phyloP scores from a whole-genome alignment of 2,888 invertebrate genomes.

The Ischnura elegans region DNA sequence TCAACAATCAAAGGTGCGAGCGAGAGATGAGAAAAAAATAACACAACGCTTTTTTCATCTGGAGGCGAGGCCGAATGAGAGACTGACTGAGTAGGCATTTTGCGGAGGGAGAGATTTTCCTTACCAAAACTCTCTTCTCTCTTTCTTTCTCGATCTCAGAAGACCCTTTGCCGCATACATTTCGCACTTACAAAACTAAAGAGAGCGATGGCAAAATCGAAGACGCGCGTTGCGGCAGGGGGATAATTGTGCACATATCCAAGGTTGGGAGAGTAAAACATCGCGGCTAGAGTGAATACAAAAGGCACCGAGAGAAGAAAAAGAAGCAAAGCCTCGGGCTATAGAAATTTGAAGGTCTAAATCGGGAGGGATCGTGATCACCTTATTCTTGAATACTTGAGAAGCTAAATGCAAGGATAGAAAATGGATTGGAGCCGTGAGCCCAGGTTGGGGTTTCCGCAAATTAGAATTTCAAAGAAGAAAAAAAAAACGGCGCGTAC shows the following conservation, averaged over 20 bases:
- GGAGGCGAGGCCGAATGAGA: background rate
- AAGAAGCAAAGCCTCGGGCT: background rate
- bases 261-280: background rate
- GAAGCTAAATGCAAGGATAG: background rate
- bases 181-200: slow-evolving; percentile 20
- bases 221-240: background rate
- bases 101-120: background rate
- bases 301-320: background rate
- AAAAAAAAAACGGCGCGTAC: background rate
- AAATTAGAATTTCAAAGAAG: slow-evolving; percentile 10
- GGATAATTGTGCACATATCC: background rate
- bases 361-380: background rate
- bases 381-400: background rate
- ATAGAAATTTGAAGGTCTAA: background rate
- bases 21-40: background rate
- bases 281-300: background rate
- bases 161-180: slow-evolving; percentile 1
- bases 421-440: background rate
- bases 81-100: slow-evolving; percentile 5
- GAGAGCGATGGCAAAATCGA: background rate
- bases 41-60: background rate
- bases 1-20: background rate
- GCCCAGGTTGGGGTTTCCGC: background rate
- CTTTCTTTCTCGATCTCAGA: background rate
- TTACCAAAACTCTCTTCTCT: background rate